These are phyloP conservation scores for Myotis davidii DNA, from an alignment of 2,113 vertebrate genomes.

Conservation along the genomic window DNA sequence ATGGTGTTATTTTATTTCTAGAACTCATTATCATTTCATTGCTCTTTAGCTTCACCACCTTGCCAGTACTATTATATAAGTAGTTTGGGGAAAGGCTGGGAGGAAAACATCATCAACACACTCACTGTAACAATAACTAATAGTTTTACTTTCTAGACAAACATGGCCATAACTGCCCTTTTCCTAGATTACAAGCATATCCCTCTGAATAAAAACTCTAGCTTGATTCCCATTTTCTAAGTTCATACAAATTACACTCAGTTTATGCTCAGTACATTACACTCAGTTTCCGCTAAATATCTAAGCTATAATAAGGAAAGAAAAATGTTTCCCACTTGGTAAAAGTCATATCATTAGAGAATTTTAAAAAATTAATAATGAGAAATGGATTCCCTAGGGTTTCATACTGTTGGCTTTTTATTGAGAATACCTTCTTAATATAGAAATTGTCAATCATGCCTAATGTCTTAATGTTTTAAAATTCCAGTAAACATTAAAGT, in stretches of 20 bases:
- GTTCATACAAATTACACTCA: neutral
- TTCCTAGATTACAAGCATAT: neutral
- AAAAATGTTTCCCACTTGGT: neutral
- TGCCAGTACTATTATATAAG: neutral
- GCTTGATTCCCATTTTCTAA: neutral
- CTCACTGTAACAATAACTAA: conserved; percentile 3
- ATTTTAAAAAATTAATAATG: conserved; percentile 18
- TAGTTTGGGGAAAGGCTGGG: neutral
- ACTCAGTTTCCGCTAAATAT: conserved; percentile 24
- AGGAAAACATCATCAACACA: conserved; percentile 42
- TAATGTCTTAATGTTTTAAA: conserved; percentile 28
- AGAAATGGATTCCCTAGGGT: neutral
- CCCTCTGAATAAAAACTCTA: conserved; percentile 13
- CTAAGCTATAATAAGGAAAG: neutral
- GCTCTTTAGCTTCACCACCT: conserved; percentile 33
- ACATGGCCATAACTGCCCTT: neutral
- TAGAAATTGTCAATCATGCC: neutral
- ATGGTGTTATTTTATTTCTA: conserved; percentile 16
- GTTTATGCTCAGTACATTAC: conserved; percentile 39
- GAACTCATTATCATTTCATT: conserved; percentile 28
- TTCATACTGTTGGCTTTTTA: neutral
- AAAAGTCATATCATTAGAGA: neutral
- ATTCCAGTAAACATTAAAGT: neutral
- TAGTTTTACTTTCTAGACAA: neutral
- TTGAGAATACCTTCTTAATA: neutral